A percentile compares a stretch with the other conserved stretches of the same genome.
These are phyloP conservation scores for Netta rufina DNA, from an alignment of 2,797 vertebrate genomes.

Conservation along the genomic window DNA sequence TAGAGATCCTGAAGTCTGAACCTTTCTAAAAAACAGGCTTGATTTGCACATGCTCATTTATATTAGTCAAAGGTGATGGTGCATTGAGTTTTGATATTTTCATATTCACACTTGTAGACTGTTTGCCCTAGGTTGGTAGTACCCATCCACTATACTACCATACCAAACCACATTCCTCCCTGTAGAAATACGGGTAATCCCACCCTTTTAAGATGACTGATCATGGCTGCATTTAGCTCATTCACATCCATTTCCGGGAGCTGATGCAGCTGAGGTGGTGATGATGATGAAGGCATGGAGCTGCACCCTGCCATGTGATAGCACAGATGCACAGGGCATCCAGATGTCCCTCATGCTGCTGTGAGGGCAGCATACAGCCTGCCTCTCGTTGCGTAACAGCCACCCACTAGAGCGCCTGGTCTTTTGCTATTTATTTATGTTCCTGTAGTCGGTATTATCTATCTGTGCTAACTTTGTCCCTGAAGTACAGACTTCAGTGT, in stretches of 20 bases:
- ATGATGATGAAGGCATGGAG: not conserved
- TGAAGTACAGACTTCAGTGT: not conserved
- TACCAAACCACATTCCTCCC: not conserved
- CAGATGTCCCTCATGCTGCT: not conserved
- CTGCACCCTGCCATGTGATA: not conserved
- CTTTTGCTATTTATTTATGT: not conserved
- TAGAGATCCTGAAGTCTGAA: not conserved
- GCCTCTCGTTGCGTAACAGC: fast-evolving
- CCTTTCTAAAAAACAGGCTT: not conserved
- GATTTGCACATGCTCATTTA: not conserved
- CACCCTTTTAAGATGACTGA: not conserved
- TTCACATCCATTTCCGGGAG: not conserved
- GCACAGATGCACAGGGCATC: not conserved
- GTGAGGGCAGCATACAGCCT: not conserved
- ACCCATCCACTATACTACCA: not conserved
- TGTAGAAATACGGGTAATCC: not conserved
- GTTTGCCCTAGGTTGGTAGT: not conserved
- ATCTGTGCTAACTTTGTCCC: not conserved
- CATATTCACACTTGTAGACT: not conserved
- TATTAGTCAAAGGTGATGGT: not conserved
- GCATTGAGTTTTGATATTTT: not conserved
- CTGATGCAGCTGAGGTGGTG: not conserved
- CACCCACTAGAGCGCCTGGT: not conserved
- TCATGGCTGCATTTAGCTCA: not conserved
- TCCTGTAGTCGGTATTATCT: not conserved